Conservation (phyloP, 2,888 invertebrate genomes). For the Nomada ferruginata region DNA sequence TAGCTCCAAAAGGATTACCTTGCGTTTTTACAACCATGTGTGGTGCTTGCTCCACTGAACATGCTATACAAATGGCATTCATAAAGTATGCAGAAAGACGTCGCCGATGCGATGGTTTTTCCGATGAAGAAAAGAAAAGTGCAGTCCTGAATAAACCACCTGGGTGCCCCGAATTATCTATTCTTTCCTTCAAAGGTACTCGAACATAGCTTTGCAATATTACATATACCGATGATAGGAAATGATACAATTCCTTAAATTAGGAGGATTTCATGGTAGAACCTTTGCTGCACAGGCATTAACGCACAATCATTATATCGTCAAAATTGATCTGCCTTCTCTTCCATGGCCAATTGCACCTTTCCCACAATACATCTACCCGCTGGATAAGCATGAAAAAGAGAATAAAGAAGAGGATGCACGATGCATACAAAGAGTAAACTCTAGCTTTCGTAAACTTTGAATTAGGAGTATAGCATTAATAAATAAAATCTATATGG, state of each 20-base stretch:
- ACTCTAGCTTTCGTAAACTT: neutral
- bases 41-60: constrained; percentile 45
- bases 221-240: neutral
- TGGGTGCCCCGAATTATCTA: constrained; percentile 54
- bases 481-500: neutral
- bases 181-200: constrained; percentile 54
- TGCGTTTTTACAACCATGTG: constrained; percentile 50
- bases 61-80: constrained; percentile 56
- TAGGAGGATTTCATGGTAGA: constrained; percentile 58
- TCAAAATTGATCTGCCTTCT: constrained; percentile 51
- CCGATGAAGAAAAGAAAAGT: constrained; percentile 41
- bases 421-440: constrained; percentile 46
- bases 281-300: constrained; percentile 53
- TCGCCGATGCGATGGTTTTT: constrained; percentile 25
- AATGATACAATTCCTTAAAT: constrained; percentile 22
- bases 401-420: constrained; percentile 48
- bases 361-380: constrained; percentile 49
- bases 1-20: constrained; percentile 54
- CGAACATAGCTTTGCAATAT: neutral
- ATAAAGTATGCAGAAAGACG: constrained; percentile 49
- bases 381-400: constrained; percentile 43
- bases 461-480: neutral
- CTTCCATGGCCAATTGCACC: constrained; percentile 54
- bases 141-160: constrained; percentile 47
- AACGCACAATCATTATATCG: constrained; percentile 42